phyloP scores from a whole-genome alignment of 2,113 vertebrate genomes.

The Daphoenositta chrysoptera region DNA sequence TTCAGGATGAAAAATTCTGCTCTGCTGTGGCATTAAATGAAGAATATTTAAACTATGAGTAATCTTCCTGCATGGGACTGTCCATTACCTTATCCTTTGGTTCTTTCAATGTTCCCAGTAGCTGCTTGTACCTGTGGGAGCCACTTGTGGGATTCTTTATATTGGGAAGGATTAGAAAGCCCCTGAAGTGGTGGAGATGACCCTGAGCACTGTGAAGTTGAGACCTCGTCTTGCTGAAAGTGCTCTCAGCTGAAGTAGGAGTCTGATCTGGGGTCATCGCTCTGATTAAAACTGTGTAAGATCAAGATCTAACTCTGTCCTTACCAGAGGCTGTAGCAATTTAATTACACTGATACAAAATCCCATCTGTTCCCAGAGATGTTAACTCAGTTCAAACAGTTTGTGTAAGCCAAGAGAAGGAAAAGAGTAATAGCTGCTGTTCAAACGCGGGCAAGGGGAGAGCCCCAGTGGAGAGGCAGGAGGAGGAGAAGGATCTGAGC shows the following conservation, averaged over 20 bases:
- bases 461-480: neutral
- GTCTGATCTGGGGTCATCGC: neutral
- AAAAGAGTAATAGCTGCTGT: neutral
- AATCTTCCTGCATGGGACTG: neutral
- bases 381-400: neutral
- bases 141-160: neutral
- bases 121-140: neutral
- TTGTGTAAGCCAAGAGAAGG: neutral
- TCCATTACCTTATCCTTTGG: rapidly evolving
- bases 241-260: neutral
- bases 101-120: neutral
- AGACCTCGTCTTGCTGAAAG: neutral
- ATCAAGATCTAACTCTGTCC: neutral
- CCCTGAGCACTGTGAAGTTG: neutral
- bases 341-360: neutral
- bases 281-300: neutral
- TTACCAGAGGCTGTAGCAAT: neutral
- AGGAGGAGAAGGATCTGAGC: neutral
- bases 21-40: neutral
- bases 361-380: neutral
- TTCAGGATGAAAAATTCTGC: neutral
- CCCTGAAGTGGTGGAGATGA: neutral
- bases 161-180: neutral
- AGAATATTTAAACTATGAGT: neutral
- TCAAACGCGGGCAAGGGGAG: rapidly evolving